phyloP scores from a whole-genome alignment of 64 coral and sea anemone genomes.

The Hydrozoanthus tunicans region DNA sequence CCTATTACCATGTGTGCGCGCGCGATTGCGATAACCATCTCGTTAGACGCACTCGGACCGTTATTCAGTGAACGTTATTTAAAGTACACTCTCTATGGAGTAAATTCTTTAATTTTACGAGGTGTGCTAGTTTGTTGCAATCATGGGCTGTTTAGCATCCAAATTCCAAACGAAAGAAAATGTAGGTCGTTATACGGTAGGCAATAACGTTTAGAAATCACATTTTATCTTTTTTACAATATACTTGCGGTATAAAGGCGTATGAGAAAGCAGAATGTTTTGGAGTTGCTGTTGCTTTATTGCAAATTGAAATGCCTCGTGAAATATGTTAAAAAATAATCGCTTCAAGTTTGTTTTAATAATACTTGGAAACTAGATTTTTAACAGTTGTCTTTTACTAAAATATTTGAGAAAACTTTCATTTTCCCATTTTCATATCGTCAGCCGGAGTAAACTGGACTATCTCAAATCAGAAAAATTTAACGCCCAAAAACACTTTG shows the following conservation, averaged over 20 bases:
- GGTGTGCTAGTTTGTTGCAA: background rate
- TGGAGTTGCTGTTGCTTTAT: background rate
- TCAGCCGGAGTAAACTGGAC: too few relatives aligned
- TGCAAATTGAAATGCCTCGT: background rate
- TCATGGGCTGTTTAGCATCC: conserved; percentile 28
- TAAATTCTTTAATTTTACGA: background rate
- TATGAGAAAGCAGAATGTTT: background rate
- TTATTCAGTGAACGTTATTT: background rate
- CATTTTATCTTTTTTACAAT: background rate
- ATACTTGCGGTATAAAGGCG: background rate
- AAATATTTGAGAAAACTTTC: too few relatives aligned
- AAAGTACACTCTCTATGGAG: background rate
- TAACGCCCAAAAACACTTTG: too few relatives aligned
- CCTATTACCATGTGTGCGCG: background rate
- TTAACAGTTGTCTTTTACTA: too few relatives aligned
- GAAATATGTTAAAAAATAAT: too few relatives aligned
- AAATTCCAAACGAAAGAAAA: background rate
- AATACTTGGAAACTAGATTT: too few relatives aligned
- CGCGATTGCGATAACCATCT: background rate
- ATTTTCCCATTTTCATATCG: too few relatives aligned
- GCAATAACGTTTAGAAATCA: background rate
- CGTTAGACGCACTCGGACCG: conserved; percentile 25
- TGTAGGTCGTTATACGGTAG: background rate
- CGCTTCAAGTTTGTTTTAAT: too few relatives aligned
- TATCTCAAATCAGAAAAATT: too few relatives aligned